These are phyloP conservation scores for Acropternis orthonyx DNA, from an alignment of 2,797 vertebrate species.

Conservation along the genomic window DNA sequence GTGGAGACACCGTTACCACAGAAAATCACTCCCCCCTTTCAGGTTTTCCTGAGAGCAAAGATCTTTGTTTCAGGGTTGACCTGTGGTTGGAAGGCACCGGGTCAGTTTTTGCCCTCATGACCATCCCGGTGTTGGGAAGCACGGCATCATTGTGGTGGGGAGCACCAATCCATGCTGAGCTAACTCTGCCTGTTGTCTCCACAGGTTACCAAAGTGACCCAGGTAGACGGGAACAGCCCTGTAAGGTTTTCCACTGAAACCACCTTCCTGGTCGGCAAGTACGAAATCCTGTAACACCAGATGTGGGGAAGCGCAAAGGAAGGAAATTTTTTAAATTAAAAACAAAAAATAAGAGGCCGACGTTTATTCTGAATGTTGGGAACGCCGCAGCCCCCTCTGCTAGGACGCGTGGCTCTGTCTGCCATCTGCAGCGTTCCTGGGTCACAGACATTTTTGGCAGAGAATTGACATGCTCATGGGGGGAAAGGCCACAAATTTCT, in stretches of 20 bases:
- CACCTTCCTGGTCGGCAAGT: slow-evolving; percentile 95
- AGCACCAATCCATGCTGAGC: fast-evolving
- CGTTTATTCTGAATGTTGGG: slow-evolving; percentile 66
- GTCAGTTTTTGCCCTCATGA: not conserved
- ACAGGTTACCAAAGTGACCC: slow-evolving; percentile 92
- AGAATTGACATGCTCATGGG: slow-evolving; percentile 31
- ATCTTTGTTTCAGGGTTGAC: not conserved
- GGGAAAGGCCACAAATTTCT: slow-evolving; percentile 72
- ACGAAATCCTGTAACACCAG: slow-evolving; percentile 91
- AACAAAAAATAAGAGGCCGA: slow-evolving; percentile 61
- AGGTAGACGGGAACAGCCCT: slow-evolving; percentile 87
- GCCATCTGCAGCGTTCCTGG: slow-evolving; percentile 20
- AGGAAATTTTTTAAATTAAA: slow-evolving; percentile 66
- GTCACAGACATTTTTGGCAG: slow-evolving; percentile 67
- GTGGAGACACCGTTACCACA: not conserved
- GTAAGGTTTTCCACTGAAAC: slow-evolving; percentile 93
- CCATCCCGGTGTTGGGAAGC: fast-evolving
- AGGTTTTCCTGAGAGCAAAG: not conserved
- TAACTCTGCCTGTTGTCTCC: not conserved
- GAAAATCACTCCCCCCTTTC: not conserved
- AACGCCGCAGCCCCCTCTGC: slow-evolving; percentile 60
- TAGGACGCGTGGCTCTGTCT: not conserved
- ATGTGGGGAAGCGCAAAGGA: not conserved
- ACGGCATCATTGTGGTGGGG: fast-evolving
- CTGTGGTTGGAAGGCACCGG: not conserved